These are phyloP conservation scores for Bathynomus jamesi DNA, from an alignment of 1,140 invertebrate genomes.

Conservation along the genomic window DNA sequence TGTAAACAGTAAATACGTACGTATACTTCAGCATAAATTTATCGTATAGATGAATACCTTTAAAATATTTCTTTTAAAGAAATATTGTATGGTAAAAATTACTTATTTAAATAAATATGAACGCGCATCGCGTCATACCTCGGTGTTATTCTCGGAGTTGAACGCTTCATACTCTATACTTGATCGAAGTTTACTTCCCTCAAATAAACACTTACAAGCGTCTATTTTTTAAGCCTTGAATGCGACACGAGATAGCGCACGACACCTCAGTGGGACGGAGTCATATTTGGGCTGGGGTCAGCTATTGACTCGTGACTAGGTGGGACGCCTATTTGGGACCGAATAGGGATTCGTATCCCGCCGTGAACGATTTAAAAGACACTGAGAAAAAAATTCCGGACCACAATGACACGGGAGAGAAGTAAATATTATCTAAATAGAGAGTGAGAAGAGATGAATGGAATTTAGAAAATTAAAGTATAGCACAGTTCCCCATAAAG, in stretches of 20 bases:
- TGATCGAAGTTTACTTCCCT: background rate
- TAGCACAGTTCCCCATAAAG: background rate
- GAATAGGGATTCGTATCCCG: background rate
- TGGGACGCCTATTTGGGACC: background rate
- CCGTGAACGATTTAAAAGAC: background rate
- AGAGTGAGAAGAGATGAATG: background rate
- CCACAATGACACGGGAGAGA: background rate
- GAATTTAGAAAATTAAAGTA: background rate
- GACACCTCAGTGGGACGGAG: background rate
- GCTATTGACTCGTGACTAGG: background rate
- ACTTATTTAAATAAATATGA: too few relatives aligned
- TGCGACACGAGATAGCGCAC: background rate
- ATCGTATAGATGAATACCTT: too few relatives aligned
- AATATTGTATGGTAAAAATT: too few relatives aligned
- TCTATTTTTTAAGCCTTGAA: background rate
- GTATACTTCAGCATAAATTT: too few relatives aligned
- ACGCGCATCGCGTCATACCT: too few relatives aligned
- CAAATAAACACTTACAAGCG: background rate
- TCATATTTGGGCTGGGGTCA: background rate
- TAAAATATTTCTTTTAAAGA: too few relatives aligned
- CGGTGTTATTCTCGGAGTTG: too few relatives aligned
- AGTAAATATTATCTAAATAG: background rate
- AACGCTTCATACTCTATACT: background rate
- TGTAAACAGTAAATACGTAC: too few relatives aligned
- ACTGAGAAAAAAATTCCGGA: background rate